These are phyloP conservation scores for Acrobasis repandana DNA, from an alignment of 2,888 invertebrate genomes.

Conservation along the genomic window DNA sequence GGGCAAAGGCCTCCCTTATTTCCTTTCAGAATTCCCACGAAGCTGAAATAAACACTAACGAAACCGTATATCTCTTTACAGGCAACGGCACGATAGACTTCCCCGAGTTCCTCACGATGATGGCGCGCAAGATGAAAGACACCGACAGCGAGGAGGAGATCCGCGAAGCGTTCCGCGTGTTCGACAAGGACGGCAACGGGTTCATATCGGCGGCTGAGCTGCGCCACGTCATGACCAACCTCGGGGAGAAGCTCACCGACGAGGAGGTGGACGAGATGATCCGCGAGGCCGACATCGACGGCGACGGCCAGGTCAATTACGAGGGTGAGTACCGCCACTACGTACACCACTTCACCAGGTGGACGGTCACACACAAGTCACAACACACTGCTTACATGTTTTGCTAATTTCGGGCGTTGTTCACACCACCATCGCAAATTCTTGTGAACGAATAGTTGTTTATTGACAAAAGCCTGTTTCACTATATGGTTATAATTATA, in stretches of 20 bases:
- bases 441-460: not conserved
- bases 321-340: conserved; percentile 86
- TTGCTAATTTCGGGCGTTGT: not conserved
- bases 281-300: conserved; percentile 99
- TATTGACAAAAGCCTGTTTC: not conserved
- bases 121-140: conserved; percentile 99
- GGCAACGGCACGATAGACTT: conserved; percentile 99
- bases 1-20: no score
- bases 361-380: not conserved
- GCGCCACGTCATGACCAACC: conserved; percentile 99
- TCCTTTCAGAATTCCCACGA: no score
- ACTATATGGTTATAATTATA: not conserved
- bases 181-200: conserved; percentile 99
- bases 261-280: conserved; percentile 99
- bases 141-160: conserved; percentile 99
- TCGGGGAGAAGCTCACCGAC: conserved; percentile 99
- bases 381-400: not conserved
- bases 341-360: not conserved
- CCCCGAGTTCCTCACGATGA: conserved; percentile 99
- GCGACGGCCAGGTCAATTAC: conserved; percentile 99
- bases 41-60: not conserved
- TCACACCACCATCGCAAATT: not conserved
- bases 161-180: conserved; percentile 99
- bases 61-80: conserved; percentile 65
- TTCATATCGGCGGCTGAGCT: conserved; percentile 99